phyloP scores from a whole-genome alignment of 2,797 vertebrate genomes.

The Potorous gilbertii region DNA sequence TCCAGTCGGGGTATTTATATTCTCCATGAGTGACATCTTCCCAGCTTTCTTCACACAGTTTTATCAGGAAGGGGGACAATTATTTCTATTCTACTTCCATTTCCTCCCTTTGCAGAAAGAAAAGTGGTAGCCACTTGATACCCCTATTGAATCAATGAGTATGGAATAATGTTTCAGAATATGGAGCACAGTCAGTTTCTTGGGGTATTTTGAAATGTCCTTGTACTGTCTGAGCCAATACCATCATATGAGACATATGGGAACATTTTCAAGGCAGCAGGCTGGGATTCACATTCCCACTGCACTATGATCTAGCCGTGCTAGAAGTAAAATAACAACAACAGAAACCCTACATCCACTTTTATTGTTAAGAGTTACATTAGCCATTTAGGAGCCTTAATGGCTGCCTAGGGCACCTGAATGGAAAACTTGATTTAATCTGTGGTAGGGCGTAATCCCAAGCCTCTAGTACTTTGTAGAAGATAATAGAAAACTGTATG shows the following conservation, averaged over 20 bases:
- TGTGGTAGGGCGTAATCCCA: conserved; percentile 41
- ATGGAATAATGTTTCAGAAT: conserved; percentile 13
- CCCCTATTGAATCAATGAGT: conserved; percentile 15
- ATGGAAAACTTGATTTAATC: conserved; percentile 60
- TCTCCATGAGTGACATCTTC: background rate
- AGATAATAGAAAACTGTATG: conserved; percentile 24
- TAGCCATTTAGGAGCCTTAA: conserved; percentile 44
- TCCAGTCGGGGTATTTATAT: background rate
- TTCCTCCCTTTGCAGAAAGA: conserved; percentile 1
- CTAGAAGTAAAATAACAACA: conserved; percentile 48
- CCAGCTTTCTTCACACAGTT: background rate
- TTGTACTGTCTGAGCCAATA: background rate
- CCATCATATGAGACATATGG: conserved; percentile 33
- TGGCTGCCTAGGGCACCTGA: conserved; percentile 46
- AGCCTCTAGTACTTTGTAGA: conserved; percentile 32
- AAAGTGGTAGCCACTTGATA: background rate
- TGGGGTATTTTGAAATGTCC: conserved; percentile 35
- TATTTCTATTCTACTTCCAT: background rate
- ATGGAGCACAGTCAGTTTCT: conserved; percentile 22
- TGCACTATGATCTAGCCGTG: conserved; percentile 41
- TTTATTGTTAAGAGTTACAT: conserved; percentile 57
- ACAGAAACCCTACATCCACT: conserved; percentile 53
- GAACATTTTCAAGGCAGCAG: conserved; percentile 43
- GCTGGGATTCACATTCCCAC: conserved; percentile 38
- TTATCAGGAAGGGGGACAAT: background rate